A percentile compares a stretch with the other conserved stretches of the same genome.
Evolutionary conservation across 2,888 invertebrate genomes (phyloP).

Genomic region (Rotaria magnacalcarata): DNA sequence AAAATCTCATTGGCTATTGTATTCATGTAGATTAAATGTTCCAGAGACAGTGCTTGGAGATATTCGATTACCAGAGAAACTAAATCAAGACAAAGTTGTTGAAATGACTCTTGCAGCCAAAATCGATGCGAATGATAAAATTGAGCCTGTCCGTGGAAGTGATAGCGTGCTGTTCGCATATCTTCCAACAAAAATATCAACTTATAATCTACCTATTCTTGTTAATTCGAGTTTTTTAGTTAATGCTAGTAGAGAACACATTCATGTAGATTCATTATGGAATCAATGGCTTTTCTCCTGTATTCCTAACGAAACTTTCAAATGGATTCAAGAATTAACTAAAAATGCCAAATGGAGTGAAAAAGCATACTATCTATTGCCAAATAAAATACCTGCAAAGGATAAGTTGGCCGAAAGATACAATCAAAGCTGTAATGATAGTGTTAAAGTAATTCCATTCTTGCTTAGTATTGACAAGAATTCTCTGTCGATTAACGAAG

Average conservation of each 20-base stretch:
- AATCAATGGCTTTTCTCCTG: background rate
- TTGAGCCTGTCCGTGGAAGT: background rate
- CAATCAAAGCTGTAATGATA: background rate
- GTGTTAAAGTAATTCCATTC: background rate
- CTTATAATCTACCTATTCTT: background rate
- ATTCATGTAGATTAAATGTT: background rate
- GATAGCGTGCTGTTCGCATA: background rate
- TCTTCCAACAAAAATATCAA: background rate
- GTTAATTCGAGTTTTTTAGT: background rate
- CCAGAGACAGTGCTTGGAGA: background rate
- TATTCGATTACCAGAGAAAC: constrained; percentile 3
- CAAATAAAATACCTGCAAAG: background rate
- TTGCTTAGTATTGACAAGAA: background rate
- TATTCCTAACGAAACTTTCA: background rate
- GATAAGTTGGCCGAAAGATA: background rate
- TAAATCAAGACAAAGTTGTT: background rate
- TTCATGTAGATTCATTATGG: background rate
- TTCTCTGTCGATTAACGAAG: background rate
- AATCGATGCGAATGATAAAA: background rate
- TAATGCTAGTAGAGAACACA: background rate
- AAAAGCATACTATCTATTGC: background rate
- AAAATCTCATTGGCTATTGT: background rate
- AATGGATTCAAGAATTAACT: background rate
- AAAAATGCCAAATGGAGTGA: background rate
- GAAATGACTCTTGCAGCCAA: background rate